Base-by-base conservation (phyloP, 2,888 invertebrate genomes). In the Catocala sponsa region DNA sequence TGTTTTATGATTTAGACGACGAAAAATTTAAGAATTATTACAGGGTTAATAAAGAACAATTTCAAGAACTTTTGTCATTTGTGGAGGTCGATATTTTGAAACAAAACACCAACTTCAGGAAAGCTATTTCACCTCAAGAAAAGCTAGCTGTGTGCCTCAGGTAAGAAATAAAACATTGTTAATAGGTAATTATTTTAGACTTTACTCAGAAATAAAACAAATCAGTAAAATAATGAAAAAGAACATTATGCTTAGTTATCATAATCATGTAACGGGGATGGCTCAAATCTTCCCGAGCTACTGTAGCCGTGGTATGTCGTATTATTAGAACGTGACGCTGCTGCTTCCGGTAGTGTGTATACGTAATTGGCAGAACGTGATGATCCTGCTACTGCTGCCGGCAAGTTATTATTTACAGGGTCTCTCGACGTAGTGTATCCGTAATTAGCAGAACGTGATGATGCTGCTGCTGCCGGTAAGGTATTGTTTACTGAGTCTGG, bases 21-120 rank as follows among this genome's bases (percentile, higher is more conserved):
- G 63, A 63, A 60, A 55, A 63, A 46, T 67, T 67, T 60, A 63
- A 53, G 44, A 59, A 60, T 51, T 64, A 64, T 64, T 61, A 57
- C 52, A 57, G 63, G 47, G 62, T 66, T 57, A 57, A 42, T 50
- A 63, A 59, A 66, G 56, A 59, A 63, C 59, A 63, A 25, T 63
- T 62, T 59, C 47, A 65, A 46, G 61, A 65, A 55, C 51, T 61
- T 38, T 58, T 65, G 48, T 61, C 65, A 65, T 58, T 65, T 49
- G 46, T 65, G 49, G 50, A 48, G 46, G 57, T 50, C 35, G 64
- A 65, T 65, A 65, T 65, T 60, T 50, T 50, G 41, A 65, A 65
- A 60, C 59, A 60, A 60, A 54, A 60, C 44, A 57, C 60, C 32
- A 65, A 60, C 56, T 65, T n/a, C 33, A 53, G 53, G 48, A 60